Evolutionary conservation across 2,888 invertebrate genomes (phyloP).

Genomic region (Steinernema hermaphroditum): DNA sequence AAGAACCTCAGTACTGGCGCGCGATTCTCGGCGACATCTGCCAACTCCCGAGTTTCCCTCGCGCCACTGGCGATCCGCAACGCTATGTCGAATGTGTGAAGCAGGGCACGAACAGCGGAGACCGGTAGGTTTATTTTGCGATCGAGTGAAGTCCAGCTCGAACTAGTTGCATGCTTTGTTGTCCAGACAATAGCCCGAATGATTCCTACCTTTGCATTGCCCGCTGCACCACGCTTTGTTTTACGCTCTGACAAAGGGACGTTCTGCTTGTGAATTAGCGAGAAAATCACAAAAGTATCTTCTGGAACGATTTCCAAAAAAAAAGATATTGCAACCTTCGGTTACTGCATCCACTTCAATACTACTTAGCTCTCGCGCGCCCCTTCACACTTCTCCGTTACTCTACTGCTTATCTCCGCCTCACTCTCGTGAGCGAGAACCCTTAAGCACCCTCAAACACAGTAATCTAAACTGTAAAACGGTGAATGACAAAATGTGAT

Average conservation of each 20-base stretch:
- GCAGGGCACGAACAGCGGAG: conserved; percentile 53
- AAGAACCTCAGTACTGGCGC: conserved; percentile 58
- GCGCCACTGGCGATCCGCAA: conserved; percentile 60
- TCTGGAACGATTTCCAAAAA: too few species aligned
- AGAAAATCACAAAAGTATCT: too few species aligned
- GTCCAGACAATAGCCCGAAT: not conserved
- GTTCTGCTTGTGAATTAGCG: too few species aligned
- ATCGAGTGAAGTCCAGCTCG: not conserved
- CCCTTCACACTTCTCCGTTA: not conserved
- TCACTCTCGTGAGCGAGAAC: conserved; percentile 3
- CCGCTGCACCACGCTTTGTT: too few species aligned
- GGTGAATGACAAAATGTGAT: not conserved
- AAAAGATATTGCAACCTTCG: too few species aligned
- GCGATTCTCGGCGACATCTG: conserved; percentile 65
- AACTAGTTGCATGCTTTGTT: conserved; percentile 16
- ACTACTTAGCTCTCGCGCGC: conserved; percentile 6
- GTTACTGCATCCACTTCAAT: not conserved
- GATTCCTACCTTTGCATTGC: too few species aligned
- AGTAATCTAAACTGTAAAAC: conserved; percentile 27
- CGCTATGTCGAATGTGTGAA: conserved; percentile 64
- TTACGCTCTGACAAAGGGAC: too few species aligned
- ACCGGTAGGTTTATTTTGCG: conserved; percentile 46
- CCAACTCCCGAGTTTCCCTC: conserved; percentile 62
- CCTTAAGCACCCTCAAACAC: not conserved
- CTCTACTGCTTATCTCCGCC: not conserved